Base-by-base conservation (phyloP, 2,888 invertebrate species). In the Eulithis prunata region DNA sequence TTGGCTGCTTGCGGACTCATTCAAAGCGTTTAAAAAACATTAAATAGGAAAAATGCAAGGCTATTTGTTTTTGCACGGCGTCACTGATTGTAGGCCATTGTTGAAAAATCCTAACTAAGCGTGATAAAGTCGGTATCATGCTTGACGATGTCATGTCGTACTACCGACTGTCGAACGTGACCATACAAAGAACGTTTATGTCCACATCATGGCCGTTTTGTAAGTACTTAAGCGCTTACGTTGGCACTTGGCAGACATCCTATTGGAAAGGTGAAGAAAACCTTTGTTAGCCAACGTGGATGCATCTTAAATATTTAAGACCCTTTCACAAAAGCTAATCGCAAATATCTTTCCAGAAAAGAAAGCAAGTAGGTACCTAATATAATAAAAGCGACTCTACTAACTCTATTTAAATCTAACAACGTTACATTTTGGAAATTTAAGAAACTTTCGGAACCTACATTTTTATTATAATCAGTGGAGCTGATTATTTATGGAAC, bases 41-140 rank as follows among this genome's bases (percentile, higher is more conserved):
- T 76, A 75, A 21, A 77, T 76, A 80, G 76, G 77, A 83, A 80
- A 83, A 83, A 75, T 84, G 79, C 87, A 89, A 88, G 87, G 87
- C 81, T 82, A 78, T 69, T 61, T 69, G 73, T 62, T 57, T 52
- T 54, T 66, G 62, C 64, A 64, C 70, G 59, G 73, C 72, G 75
- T 72, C 71, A 71, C 66, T 72, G 70, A 70, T 71, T 71, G 60
- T 66, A 63, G 60, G 65, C 68, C 69, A 68, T 75, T 65, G 72
- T 75, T 72, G 45, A 66, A 64, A 60, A 60, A 47, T 65, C 62
- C 64, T 64, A 59, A 63, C 46, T 49, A 49, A 57, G 49, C 68
- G 60, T 61, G 64, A 66, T 65, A 69, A 64, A 57, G 58, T 54
- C 57, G 36, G 56, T 64, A 64, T 62, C 64, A 62, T 65, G 56